Evolutionary conservation across 2,888 invertebrate species (phyloP).

Genomic region (Ectropis crepuscularia): DNA sequence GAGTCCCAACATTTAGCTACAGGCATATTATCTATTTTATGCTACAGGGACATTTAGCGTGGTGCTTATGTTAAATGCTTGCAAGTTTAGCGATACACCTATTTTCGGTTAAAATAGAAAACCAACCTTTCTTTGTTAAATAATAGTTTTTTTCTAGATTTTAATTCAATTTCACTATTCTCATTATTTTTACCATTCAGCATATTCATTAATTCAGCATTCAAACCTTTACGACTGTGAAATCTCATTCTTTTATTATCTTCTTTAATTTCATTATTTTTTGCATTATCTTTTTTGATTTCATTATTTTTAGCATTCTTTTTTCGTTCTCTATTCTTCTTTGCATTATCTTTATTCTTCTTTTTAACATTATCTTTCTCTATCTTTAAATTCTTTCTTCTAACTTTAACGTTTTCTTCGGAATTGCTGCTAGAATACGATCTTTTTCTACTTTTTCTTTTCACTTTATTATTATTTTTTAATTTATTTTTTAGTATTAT

Average conservation of each 20-base stretch:
- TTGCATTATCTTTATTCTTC: background rate
- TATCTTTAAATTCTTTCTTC: background rate
- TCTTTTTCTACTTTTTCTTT: conserved; percentile 8
- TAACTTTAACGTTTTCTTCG: background rate
- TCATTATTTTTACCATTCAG: background rate
- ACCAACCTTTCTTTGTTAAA: conserved; percentile 19
- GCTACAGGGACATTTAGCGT: too few species aligned
- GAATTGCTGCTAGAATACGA: background rate
- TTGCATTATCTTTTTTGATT: background rate
- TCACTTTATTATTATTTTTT: background rate
- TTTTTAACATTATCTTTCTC: background rate
- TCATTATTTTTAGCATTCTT: background rate
- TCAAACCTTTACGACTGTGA: conserved; percentile 2
- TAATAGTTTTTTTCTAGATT: background rate
- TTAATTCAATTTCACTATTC: background rate
- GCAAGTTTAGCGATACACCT: background rate
- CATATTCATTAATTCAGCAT: conserved; percentile 4
- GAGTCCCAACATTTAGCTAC: too few species aligned
- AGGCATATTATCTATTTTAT: too few species aligned
- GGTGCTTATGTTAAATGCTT: too few species aligned
- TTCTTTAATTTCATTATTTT: background rate
- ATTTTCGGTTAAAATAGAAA: background rate
- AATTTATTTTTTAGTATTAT: background rate
- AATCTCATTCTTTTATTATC: conserved; percentile 4
- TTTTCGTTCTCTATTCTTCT: conserved; percentile 1